Evolutionary conservation across 2,113 vertebrate genomes (phyloP).

Genomic region (Eudyptes chrysolophus): DNA sequence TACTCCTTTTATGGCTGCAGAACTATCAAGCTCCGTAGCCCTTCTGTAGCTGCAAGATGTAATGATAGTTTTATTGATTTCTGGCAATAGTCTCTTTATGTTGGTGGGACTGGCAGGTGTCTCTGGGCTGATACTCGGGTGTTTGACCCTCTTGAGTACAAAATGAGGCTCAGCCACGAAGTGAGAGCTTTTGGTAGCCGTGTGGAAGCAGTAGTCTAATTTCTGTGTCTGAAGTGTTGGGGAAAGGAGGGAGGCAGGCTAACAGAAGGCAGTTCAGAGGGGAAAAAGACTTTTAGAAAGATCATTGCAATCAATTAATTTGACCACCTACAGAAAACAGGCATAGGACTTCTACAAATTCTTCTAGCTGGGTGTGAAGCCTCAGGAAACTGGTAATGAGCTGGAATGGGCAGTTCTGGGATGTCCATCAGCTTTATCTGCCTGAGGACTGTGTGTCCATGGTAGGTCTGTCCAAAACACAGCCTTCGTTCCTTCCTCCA

Average conservation of each 20-base stretch:
- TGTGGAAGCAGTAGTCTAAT: background rate
- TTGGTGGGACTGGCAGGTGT: background rate
- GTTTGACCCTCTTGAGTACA: background rate
- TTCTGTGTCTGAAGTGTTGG: background rate
- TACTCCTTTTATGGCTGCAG: background rate
- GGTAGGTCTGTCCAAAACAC: background rate
- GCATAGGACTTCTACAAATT: background rate
- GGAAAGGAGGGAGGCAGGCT: background rate
- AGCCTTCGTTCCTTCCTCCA: background rate
- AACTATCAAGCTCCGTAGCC: background rate
- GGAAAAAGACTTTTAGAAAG: background rate
- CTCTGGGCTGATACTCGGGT: background rate
- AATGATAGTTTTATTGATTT: background rate
- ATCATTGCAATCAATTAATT: background rate
- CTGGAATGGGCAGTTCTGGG: background rate
- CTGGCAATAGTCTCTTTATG: background rate
- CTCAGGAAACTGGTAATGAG: background rate
- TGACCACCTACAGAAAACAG: background rate
- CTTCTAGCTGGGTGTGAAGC: background rate
- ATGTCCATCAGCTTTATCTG: background rate
- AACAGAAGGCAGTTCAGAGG: background rate
- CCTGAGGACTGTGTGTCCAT: background rate
- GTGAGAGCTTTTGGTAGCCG: background rate
- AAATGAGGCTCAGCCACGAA: background rate
- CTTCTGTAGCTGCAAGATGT: background rate